phyloP scores from a whole-genome alignment of 2,797 vertebrate genomes.

The Aeoliscus strigatus region DNA sequence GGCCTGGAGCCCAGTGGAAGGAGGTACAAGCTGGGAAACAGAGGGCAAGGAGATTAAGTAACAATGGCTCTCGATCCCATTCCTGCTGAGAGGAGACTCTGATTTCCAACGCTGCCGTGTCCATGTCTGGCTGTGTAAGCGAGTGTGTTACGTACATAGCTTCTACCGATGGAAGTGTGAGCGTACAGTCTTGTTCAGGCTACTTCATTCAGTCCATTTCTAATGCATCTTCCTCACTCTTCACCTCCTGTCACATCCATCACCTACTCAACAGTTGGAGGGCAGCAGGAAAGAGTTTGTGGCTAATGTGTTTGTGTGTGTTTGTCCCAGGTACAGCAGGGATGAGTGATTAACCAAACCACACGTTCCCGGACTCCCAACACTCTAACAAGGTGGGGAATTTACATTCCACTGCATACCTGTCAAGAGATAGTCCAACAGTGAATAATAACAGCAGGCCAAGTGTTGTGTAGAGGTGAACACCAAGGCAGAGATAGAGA shows the following conservation, averaged over 20 bases:
- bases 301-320: conserved; percentile 7
- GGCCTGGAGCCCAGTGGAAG: conserved; percentile 43
- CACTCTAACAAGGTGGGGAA: conserved; percentile 66
- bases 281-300: conserved; percentile 15
- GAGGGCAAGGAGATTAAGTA: conserved; percentile 53
- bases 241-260: conserved; percentile 60
- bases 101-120: conserved; percentile 36
- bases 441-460: conserved; percentile 62
- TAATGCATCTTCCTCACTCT: conserved; percentile 45
- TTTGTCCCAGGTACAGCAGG: conserved; percentile 9
- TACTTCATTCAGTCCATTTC: conserved; percentile 46
- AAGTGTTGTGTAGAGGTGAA: conserved; percentile 38
- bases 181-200: conserved; percentile 3
- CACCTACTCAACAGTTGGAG: conserved; percentile 38
- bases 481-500: conserved; percentile 26
- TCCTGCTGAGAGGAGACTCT: conserved; percentile 35
- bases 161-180: conserved; percentile 10
- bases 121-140: conserved; percentile 26
- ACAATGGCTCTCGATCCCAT: conserved; percentile 34
- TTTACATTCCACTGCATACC: conserved; percentile 70
- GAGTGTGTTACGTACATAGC: conserved; percentile 16
- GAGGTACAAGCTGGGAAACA: conserved; percentile 44
- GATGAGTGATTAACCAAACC: conserved; percentile 71
- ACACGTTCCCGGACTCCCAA: conserved; percentile 62
- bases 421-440: conserved; percentile 62